These are phyloP conservation scores for Diploscapter pachys DNA, from an alignment of 1,140 invertebrate species.

Conservation along the genomic window DNA sequence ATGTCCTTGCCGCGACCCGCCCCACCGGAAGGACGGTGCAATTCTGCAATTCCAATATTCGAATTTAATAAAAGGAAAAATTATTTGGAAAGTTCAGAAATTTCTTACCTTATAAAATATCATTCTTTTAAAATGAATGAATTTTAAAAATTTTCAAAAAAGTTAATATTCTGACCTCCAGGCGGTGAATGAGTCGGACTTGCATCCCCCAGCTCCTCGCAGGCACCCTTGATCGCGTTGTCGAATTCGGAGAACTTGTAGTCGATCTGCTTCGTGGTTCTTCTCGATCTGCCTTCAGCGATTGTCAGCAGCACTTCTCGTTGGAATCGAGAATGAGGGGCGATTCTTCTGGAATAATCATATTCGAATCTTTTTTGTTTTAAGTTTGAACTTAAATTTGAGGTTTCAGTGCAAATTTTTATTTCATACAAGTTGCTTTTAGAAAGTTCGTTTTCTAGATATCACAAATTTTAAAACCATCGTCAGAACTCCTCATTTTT, in stretches of 20 bases:
- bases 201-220: slow-evolving; percentile 27
- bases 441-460: no score
- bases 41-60: slow-evolving; percentile 4
- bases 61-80: background rate
- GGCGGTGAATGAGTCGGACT: background rate
- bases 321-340: slow-evolving; percentile 19
- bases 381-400: no score
- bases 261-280: slow-evolving; percentile 46
- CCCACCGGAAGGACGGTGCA: slow-evolving; percentile 20
- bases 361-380: no score
- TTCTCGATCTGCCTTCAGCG: slow-evolving; percentile 47
- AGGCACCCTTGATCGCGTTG: slow-evolving; percentile 46
- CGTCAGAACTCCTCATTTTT: no score
- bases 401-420: no score
- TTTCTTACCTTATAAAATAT: no score
- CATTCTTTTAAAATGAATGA: no score
- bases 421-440: no score
- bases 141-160: no score
- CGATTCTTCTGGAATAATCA: slow-evolving; percentile 4
- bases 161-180: slow-evolving; percentile 6
- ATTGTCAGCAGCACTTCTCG: slow-evolving; percentile 41
- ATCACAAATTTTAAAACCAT: no score
- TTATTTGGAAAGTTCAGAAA: slow-evolving; percentile 4
- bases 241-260: slow-evolving; percentile 54
- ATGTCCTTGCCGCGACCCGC: slow-evolving; percentile 33